Conservation (phyloP, 2,113 vertebrate genomes). For the Sylvia atricapilla region DNA sequence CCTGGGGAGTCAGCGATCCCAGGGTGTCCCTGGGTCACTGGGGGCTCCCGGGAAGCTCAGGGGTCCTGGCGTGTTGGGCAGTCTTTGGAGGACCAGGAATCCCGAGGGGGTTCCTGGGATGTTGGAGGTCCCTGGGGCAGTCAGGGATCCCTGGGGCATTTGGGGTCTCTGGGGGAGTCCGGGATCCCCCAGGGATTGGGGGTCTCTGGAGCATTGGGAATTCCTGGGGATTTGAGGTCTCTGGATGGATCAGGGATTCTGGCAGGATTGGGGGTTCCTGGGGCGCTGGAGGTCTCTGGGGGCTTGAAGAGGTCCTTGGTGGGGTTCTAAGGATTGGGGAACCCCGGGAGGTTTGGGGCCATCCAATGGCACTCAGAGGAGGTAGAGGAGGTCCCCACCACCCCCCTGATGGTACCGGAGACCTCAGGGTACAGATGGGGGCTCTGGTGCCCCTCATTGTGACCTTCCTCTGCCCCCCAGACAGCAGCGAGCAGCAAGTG, state of each 20-base stretch:
- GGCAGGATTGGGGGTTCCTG: not conserved
- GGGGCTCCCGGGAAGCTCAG: not conserved
- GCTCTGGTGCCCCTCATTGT: not conserved
- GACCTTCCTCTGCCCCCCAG: not conserved
- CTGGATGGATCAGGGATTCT: too few relatives aligned
- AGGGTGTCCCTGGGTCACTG: not conserved
- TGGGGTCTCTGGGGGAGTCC: not conserved
- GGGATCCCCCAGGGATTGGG: too few relatives aligned
- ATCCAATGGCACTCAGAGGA: not conserved
- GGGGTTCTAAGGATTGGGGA: not conserved
- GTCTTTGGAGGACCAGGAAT: not conserved
- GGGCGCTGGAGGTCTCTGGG: not conserved
- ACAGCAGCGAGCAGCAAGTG: constrained; percentile 25
- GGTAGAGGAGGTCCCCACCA: not conserved
- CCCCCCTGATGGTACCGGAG: not conserved
- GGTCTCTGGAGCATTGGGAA: not conserved
- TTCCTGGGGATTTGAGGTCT: not conserved
- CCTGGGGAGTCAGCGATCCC: not conserved
- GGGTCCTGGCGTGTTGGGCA: not conserved
- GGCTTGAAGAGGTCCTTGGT: not conserved
- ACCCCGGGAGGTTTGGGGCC: accelerated
- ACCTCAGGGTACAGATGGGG: not conserved
- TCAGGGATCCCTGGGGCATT: not conserved
- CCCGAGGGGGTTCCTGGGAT: not conserved
- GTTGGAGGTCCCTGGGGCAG: not conserved